phyloP scores from a whole-genome alignment of 2,113 vertebrate species.

The Siniperca chuatsi region DNA sequence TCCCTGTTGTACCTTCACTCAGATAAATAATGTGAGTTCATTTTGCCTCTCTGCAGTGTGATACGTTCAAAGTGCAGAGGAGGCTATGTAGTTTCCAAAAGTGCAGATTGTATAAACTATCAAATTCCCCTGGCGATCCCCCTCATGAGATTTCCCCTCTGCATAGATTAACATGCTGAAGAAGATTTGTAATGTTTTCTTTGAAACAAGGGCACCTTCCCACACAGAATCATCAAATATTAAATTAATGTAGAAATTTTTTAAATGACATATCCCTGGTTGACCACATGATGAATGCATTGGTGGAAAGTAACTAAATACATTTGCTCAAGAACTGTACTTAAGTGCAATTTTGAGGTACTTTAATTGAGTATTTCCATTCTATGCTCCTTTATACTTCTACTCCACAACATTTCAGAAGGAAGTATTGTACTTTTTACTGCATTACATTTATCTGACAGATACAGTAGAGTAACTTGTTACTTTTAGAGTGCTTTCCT shows the following conservation, averaged over 20 bases:
- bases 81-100: constrained; percentile 3
- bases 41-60: background rate
- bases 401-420: too few species aligned
- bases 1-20: background rate
- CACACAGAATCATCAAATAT: too few species aligned
- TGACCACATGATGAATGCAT: too few species aligned
- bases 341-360: too few species aligned
- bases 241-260: background rate
- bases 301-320: background rate
- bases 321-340: background rate
- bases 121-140: background rate
- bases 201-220: background rate
- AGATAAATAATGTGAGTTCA: constrained; percentile 7
- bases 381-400: too few species aligned
- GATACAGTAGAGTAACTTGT: too few species aligned
- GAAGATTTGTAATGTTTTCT: background rate
- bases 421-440: too few species aligned
- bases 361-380: too few species aligned
- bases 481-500: too few species aligned
- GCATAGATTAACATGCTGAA: background rate
- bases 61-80: constrained; percentile 10
- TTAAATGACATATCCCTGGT: background rate
- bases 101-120: background rate
- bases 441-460: too few species aligned
- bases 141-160: background rate